These are phyloP conservation scores for Protonemura montana DNA, from an alignment of 2,888 invertebrate genomes.

Conservation along the genomic window DNA sequence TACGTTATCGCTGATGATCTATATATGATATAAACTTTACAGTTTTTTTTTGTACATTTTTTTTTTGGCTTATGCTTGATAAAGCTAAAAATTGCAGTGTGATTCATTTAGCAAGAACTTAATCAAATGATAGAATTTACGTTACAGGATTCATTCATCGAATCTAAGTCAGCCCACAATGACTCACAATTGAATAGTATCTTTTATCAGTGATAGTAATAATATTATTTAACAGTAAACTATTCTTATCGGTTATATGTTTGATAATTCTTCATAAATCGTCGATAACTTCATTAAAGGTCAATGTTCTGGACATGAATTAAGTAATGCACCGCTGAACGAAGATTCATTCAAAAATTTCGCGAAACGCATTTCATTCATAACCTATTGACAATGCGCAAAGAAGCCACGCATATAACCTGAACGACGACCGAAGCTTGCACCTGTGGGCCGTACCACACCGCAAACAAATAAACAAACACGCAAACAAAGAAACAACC, in stretches of 20 bases:
- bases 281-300: slow-evolving; percentile 14
- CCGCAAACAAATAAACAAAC: not conserved
- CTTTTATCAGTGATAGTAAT: not conserved
- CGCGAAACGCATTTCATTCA: not conserved
- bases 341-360: not conserved
- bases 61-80: not conserved
- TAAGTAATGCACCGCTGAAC: too few relatives aligned
- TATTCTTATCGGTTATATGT: not conserved
- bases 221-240: not conserved
- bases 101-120: not conserved
- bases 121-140: too few relatives aligned
- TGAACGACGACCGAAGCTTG: not conserved
- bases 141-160: not conserved
- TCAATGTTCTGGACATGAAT: not conserved
- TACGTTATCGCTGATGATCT: not conserved
- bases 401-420: not conserved
- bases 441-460: not conserved
- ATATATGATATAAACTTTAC: too few relatives aligned
- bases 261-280: not conserved
- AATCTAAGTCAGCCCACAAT: not conserved
- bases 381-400: not conserved
- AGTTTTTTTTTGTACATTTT: too few relatives aligned
- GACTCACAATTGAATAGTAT: not conserved
- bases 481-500: not conserved
- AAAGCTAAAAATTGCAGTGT: not conserved